Percentiles rank a stretch among this genome's conserved stretches.
These are phyloP conservation scores for Fistularia tabacaria DNA, from an alignment of 2,797 vertebrate genomes.

Conservation along the genomic window DNA sequence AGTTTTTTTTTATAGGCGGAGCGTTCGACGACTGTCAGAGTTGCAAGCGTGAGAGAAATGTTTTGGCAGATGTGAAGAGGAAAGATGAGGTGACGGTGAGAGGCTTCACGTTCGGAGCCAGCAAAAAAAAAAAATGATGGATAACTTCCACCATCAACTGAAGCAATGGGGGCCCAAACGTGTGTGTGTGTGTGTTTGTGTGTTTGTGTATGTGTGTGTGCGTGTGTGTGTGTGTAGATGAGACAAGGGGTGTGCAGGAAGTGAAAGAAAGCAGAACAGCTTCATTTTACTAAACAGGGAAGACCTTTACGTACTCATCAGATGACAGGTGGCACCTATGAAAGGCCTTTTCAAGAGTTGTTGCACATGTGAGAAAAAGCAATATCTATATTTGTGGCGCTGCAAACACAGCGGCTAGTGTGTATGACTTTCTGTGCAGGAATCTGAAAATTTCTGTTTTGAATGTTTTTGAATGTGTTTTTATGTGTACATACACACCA, in stretches of 20 bases:
- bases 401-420: conserved; percentile 7
- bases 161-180: conserved; percentile 13
- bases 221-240: conserved; percentile 8
- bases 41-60: conserved; percentile 59
- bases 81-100: conserved; percentile 63
- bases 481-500: conserved; percentile 6
- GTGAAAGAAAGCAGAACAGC: conserved; percentile 11
- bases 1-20: conserved; percentile 5
- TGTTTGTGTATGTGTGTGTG: too few species aligned
- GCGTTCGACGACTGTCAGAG: conserved; percentile 23
- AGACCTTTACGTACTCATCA: conserved; percentile 35
- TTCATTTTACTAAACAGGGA: conserved; percentile 30
- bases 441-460: conserved; percentile 14
- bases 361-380: conserved; percentile 9
- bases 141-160: conserved; percentile 56
- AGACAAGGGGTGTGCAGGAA: conserved; percentile 13
- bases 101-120: conserved; percentile 38
- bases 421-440: conserved; percentile 4
- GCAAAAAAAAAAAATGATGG: conserved; percentile 60
- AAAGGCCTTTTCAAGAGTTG: conserved; percentile 19
- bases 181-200: too few species aligned
- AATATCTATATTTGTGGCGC: conserved; percentile 27
- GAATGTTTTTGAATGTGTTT: conserved; percentile 5
- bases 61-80: conserved; percentile 64
- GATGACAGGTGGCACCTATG: conserved; percentile 54